phyloP scores from a whole-genome alignment of 2,888 invertebrate species.

The Melieria crassipennis region DNA sequence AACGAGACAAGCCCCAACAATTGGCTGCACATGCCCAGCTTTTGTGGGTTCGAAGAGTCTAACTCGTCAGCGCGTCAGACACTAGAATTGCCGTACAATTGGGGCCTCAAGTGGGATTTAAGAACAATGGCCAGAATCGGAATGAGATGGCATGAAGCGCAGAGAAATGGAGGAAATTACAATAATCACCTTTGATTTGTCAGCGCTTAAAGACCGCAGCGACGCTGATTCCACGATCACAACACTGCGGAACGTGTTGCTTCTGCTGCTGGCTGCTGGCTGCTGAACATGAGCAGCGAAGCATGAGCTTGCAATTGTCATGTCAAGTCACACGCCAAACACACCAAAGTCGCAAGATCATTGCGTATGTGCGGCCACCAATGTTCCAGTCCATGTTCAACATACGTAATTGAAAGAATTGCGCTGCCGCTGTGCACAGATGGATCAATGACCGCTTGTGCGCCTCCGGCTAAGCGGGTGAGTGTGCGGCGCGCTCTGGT shows the following conservation, averaged over 20 bases:
- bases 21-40: too few relatives aligned
- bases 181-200: constrained; percentile 1
- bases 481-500: constrained; percentile 1
- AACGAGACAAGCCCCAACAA: too few relatives aligned
- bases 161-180: neutral
- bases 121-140: too few relatives aligned
- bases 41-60: too few relatives aligned
- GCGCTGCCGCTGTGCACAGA: neutral
- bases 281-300: constrained; percentile 45
- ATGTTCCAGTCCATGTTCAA: neutral
- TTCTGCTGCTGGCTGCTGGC: too few relatives aligned
- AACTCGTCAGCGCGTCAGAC: too few relatives aligned
- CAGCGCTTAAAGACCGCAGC: neutral
- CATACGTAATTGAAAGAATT: neutral
- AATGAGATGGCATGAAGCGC: too few relatives aligned
- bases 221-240: neutral
- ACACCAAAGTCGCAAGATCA: neutral
- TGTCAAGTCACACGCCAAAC: constrained; percentile 40
- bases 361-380: constrained; percentile 19
- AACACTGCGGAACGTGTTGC: neutral
- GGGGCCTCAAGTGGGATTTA: too few relatives aligned
- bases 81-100: too few relatives aligned
- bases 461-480: neutral
- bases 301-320: constrained; percentile 45
- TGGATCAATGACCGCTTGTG: neutral